Percentiles rank a stretch among this genome's conserved stretches.
These are phyloP conservation scores for Tamias sibiricus DNA, from an alignment of 2,113 vertebrate species.

Conservation along the genomic window DNA sequence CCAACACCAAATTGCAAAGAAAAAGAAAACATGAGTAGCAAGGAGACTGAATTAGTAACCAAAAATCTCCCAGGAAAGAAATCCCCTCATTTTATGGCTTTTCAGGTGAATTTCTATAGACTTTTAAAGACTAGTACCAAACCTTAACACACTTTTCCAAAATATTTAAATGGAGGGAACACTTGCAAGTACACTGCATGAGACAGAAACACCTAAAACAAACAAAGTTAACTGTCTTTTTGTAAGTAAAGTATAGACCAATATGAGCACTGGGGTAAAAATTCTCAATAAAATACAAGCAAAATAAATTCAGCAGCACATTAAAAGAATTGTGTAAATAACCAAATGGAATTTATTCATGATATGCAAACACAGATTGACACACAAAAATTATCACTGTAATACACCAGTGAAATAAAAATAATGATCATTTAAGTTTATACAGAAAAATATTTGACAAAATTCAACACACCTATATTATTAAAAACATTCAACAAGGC, in stretches of 20 bases:
- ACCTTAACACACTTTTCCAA: neutral
- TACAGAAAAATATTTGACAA: neutral
- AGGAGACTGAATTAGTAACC: neutral
- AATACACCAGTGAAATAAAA: neutral
- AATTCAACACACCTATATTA: too few relatives aligned
- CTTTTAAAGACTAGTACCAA: neutral
- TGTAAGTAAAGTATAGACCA: neutral
- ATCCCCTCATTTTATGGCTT: neutral
- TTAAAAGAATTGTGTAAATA: neutral
- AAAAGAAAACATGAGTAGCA: neutral
- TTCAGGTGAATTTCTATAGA: neutral
- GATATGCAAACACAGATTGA: neutral
- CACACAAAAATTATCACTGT: neutral
- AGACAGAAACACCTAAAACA: neutral
- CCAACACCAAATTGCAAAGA: neutral
- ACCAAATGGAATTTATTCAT: neutral
- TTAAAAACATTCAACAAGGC: neutral
- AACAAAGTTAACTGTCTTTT: neutral
- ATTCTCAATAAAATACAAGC: neutral
- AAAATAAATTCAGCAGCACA: neutral
- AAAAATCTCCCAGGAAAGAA: neutral
- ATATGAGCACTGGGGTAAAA: neutral
- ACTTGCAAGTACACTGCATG: neutral
- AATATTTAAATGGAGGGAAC: neutral
- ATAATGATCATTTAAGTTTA: neutral